Base-by-base conservation (phyloP, 2,888 invertebrate genomes). In the Phasia obesa region DNA sequence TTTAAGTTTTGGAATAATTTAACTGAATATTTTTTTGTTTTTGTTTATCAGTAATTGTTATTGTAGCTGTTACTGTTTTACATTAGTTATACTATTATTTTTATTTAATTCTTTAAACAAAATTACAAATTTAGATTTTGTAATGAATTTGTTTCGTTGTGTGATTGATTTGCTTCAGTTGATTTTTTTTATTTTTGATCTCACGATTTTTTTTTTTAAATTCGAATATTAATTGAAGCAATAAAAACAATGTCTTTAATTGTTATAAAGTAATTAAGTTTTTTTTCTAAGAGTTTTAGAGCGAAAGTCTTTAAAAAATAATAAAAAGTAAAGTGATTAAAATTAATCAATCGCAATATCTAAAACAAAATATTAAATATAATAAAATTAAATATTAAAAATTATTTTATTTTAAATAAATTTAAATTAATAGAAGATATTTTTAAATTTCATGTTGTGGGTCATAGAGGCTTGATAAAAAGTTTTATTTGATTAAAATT, bases 1-100 rank as follows among this genome's bases (percentile, higher is more conserved):
- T 44, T 70, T 19, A n/a, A 15, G 21, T 53, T 75, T 59, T 60
- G 35, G 57, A 67, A 79, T 79, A 74, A 74, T 60, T 60, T 74
- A 49, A 44, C 0, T 31, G 35, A 31, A 35, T 62, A 51, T 23
- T 19, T 15, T 53, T 67, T 53, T 19, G 19, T 47, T 17, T 21
- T n/a, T 53, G 47, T 27, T 21, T 73, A 65, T 17, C 25, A 47
- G 25, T 60, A 62, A n/a, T 74, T 74, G 35, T 62, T 75, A 15
- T 3, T 60, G 19, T 47, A n/a, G 23, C 9, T 55, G 49, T 70
- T 69, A 21, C 35, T 35, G 9, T 35, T 35, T n/a, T n/a, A n/a
- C n/a, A n/a, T n/a, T n/a, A n/a, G 35, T 35, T 35, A 11, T 11
- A 31, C 31, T 31, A 19, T 49, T 57, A n/a, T n/a, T n/a, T n/a